Conservation (phyloP, 2,888 invertebrate genomes). For the Pandemis heparana region DNA sequence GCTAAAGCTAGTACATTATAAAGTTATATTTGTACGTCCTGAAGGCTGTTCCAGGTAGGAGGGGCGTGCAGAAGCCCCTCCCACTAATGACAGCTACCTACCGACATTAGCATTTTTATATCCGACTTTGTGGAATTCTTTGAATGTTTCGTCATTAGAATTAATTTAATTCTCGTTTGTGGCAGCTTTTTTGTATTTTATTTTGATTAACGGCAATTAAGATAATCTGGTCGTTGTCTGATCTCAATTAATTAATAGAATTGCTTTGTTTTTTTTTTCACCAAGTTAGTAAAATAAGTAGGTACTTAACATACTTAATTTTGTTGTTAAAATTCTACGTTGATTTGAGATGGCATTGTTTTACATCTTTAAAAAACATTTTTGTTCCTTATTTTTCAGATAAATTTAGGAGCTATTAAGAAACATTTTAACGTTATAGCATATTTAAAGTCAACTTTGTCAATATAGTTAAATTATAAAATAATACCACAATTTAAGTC, state of each 20-base stretch:
- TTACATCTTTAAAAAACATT: no score
- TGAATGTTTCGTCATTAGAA: slow-evolving; percentile 15
- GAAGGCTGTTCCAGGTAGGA: slow-evolving; percentile 37
- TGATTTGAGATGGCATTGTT: no score
- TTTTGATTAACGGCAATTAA: neutral
- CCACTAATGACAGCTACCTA: slow-evolving; percentile 39
- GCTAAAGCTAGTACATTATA: neutral
- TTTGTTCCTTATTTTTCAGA: no score
- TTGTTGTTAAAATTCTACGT: no score
- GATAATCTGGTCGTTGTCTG: no score
- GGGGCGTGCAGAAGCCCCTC: slow-evolving; percentile 31
- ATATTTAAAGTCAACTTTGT: neutral
- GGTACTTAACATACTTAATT: no score
- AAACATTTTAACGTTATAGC: neutral
- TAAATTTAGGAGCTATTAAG: no score
- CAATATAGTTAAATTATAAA: neutral
- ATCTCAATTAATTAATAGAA: no score
- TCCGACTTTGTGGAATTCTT: slow-evolving; percentile 33
- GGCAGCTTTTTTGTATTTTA: slow-evolving; percentile 6
- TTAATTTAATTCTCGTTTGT: slow-evolving; percentile 34
- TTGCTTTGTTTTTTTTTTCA: no score
- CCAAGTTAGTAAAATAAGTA: no score
- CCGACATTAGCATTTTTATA: slow-evolving; percentile 41
- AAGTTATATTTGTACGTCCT: slow-evolving; percentile 22
- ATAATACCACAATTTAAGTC: neutral